Base-by-base conservation (phyloP, 2,797 vertebrate genomes). In the Remorina albescens region DNA sequence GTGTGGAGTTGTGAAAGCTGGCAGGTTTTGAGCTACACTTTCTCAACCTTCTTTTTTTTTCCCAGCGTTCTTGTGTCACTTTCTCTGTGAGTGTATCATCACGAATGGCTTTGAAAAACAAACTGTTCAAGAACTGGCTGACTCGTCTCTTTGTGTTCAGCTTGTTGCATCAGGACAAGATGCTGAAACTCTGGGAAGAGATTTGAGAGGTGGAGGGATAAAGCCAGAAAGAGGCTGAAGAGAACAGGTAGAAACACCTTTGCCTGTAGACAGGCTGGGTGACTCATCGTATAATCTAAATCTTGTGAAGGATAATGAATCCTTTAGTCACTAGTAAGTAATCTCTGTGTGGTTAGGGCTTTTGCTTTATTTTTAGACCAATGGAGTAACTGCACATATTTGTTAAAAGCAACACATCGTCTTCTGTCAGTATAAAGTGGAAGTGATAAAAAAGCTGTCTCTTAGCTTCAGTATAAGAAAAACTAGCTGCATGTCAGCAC, bases 1-100 rank as follows among this genome's bases (percentile, higher is more conserved):
- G 49, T 30, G 50, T 44, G 50, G 47, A 66, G 63, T 50, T 71
- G 67, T 21, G 49, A 32, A 13, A 39, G 60, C 28, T 70, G 21
- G 26, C 21, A 32, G 46, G 8, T 1, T n/a, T n/a, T 34, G 18
- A 60, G 46, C 16, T 36, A 8, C 18, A 32, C 30, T 42, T 12
- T 46, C 9, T 44, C 28, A 36, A 26, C 19, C 2, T 47, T 6
- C 23, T 21, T 3, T 1, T 37, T 60, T 37, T n/a, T 7, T 39
- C 39, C 8, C 5, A 6, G 11, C n/a, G n/a, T n/a, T 36, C 13
- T 36, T 4, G 1, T 23, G 25, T 54, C 42, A 30, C 32, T 32
- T 30, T 32, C 34, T 41, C 4, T 13, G 18, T 21, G n/a, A 46
- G 21, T 46, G 26, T 30, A 60, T 13, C 13, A 19, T 25, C 34